Base-by-base conservation (phyloP, 1,140 invertebrate genomes). In the Mizuhopecten yessoensis region DNA sequence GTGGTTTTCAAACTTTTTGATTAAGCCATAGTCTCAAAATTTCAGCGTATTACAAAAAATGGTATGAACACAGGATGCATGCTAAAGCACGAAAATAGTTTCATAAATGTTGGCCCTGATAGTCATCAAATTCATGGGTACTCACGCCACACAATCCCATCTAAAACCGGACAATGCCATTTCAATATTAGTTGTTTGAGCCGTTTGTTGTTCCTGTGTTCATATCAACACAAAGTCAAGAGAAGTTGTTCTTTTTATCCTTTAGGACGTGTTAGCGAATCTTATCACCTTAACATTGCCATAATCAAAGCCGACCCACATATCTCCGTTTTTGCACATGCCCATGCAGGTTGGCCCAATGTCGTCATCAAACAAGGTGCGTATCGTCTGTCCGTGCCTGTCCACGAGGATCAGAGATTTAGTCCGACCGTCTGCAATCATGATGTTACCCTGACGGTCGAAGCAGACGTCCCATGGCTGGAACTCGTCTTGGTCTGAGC, bases 281-380 rank as follows among this genome's bases (percentile, higher is more conserved):
- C 57, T 23, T 75, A 75, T 75, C 5, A 75, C 57, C n/a, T 75
- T 75, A n/a, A 75, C 57, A 75, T 75, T 75, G n/a, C 57, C 57
- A 11, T 75, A 75, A 75, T 75, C 57, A n/a, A 75, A 75, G 57
- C 57, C 57, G 15, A 75, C 17, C 57, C 57, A 75, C 57, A 75
- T 75, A 17, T 75, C 57, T 23, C 57, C 57, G 29, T 75, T 75
- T 75, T 75, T 75, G 57, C 57, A 75, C 57, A 75, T 75, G 57
- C 57, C 57, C 57, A 75, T 75, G 29, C 57, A 75, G 2, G 57
- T 75, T n/a, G 57, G 57, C 17, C 57, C 57, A n/a, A 75, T 75
- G 29, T 75, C 57, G 29, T 75, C 57, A 29, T 75, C 57, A 29
- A 75, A 75, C 57, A 75, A n/a, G 1, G 57, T 75, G n/a, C 57